Conservation (phyloP, 1,140 invertebrate genomes). For the Scaptomyza montana region DNA sequence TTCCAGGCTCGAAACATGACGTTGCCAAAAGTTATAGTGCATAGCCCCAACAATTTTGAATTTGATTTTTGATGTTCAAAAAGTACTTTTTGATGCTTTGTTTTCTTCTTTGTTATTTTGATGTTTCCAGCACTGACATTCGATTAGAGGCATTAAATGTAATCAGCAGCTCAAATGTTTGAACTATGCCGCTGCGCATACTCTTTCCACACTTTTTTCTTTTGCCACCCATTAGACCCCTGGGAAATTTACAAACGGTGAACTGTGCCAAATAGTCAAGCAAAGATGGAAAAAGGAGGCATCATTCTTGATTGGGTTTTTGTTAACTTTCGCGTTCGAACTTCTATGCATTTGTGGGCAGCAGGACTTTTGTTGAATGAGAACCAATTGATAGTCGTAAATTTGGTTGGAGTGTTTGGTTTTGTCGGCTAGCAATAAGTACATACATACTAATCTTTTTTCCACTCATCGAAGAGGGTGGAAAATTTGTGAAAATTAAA, state of each 20-base stretch:
- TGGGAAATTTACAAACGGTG: slow-evolving; percentile 81
- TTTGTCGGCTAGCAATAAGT: not conserved
- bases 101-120: not conserved
- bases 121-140: slow-evolving; percentile 28
- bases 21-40: not conserved
- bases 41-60: not conserved
- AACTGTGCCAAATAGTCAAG: slow-evolving; percentile 40
- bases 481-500: not conserved
- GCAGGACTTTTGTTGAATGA: not conserved
- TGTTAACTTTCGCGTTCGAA: slow-evolving; percentile 4
- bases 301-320: slow-evolving; percentile 56
- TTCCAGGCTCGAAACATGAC: not conserved
- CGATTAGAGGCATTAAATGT: slow-evolving; percentile 78
- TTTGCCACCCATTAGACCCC: slow-evolving; percentile 48
- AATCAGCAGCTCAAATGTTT: slow-evolving; percentile 79
- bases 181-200: slow-evolving; percentile 29
- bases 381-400: slow-evolving; percentile 31
- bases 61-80: not conserved
- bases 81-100: not conserved
- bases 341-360: not conserved
- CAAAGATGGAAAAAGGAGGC: slow-evolving; percentile 30
- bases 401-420: slow-evolving; percentile 16
- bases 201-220: too few relatives aligned
- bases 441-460: not conserved
- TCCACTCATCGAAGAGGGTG: not conserved